phyloP scores from a whole-genome alignment of 2,888 invertebrate species.

The Drosophila suboccidentalis region DNA sequence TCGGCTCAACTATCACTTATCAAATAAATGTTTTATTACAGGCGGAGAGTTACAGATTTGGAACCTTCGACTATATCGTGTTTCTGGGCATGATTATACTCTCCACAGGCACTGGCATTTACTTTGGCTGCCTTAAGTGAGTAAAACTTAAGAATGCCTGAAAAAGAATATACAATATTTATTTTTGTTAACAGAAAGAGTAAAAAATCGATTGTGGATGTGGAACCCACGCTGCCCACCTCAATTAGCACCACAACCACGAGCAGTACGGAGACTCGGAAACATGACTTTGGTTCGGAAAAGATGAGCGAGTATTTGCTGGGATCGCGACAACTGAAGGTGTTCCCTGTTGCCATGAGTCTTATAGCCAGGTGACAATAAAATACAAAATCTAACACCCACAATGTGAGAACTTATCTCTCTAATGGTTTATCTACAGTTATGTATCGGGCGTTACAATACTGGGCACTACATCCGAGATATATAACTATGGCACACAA shows the following conservation, averaged over 20 bases:
- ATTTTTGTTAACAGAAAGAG: slow-evolving; percentile 46
- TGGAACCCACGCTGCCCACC: slow-evolving; percentile 54
- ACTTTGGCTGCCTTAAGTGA: slow-evolving; percentile 86
- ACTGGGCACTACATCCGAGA: slow-evolving; percentile 94
- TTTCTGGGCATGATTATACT: slow-evolving; percentile 90
- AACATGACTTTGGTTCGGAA: slow-evolving; percentile 85
- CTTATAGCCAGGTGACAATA: slow-evolving; percentile 91
- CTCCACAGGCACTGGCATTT: slow-evolving; percentile 92
- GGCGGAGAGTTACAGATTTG: slow-evolving; percentile 70
- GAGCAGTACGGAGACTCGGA: slow-evolving; percentile 35
- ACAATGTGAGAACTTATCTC: slow-evolving; percentile 41
- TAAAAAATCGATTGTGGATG: slow-evolving; percentile 53
- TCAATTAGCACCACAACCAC: slow-evolving; percentile 11
- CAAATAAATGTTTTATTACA: slow-evolving; percentile 34
- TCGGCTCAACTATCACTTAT: background rate
- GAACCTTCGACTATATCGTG: slow-evolving; percentile 89
- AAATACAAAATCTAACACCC: background rate
- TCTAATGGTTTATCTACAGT: slow-evolving; percentile 85
- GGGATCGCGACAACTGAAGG: slow-evolving; percentile 90
- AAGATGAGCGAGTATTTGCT: slow-evolving; percentile 91
- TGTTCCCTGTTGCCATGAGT: slow-evolving; percentile 94
- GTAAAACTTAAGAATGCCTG: slow-evolving; percentile 18
- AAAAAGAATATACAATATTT: background rate
- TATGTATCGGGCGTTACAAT: slow-evolving; percentile 96
- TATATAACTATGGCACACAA: slow-evolving; percentile 94